phyloP scores from a whole-genome alignment of 2,113 vertebrate species.

The Perca schrenkii region DNA sequence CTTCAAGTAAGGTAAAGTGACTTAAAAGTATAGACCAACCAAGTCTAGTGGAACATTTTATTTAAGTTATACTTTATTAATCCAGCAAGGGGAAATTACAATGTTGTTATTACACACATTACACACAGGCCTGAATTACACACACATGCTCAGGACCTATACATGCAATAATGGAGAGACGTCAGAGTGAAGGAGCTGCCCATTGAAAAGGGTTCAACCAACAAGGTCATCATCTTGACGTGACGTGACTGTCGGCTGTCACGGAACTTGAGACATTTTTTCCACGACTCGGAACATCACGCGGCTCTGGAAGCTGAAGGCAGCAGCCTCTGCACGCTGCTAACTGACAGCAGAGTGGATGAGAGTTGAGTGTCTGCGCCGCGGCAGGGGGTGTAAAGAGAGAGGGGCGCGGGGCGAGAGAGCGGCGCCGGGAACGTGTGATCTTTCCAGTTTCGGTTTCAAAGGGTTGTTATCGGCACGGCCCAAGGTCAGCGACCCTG shows the following conservation, averaged over 20 bases:
- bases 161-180: no score
- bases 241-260: conserved; percentile 7
- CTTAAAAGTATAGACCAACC: no score
- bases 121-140: no score
- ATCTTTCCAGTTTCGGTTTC: conserved; percentile 65
- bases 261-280: background rate
- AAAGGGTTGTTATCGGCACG: conserved; percentile 55
- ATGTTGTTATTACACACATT: no score
- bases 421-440: conserved; percentile 21
- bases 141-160: no score
- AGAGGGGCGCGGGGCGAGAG: background rate
- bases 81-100: no score
- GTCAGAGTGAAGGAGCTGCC: no score
- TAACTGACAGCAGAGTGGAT: conserved; percentile 67
- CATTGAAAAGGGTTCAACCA: background rate
- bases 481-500: conserved; percentile 66
- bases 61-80: no score
- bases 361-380: conserved; percentile 49
- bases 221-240: background rate
- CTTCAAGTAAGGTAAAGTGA: no score
- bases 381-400: conserved; percentile 32
- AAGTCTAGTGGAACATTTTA: no score
- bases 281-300: background rate
- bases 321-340: conserved; percentile 7
- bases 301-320: conserved; percentile 31